A percentile compares a stretch with the other conserved stretches of the same genome.
phyloP scores from a whole-genome alignment of 2,888 invertebrate genomes.

The Folsomia candida region DNA sequence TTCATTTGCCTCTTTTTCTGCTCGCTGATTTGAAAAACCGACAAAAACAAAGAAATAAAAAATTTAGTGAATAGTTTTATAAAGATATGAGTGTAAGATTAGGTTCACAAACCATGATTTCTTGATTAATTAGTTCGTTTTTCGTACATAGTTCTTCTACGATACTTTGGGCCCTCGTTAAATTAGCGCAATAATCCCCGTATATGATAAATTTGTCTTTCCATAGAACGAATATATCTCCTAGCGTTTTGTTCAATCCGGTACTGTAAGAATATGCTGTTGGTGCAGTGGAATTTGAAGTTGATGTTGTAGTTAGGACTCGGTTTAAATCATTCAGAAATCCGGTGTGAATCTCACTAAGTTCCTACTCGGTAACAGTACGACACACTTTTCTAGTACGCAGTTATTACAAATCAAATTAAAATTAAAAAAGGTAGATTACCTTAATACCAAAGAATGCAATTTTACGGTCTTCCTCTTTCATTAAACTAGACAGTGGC shows the following conservation, averaged over 20 bases:
- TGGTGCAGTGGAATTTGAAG: slow-evolving; percentile 53
- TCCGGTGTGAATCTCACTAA: slow-evolving; percentile 80
- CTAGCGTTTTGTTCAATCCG: slow-evolving; percentile 59
- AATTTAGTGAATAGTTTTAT: no score
- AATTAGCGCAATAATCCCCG: slow-evolving; percentile 92
- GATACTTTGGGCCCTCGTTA: slow-evolving; percentile 81
- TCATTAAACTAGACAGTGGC: slow-evolving; percentile 70
- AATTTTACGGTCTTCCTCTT: slow-evolving; percentile 69
- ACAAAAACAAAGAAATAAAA: not conserved
- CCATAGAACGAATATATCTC: slow-evolving; percentile 85
- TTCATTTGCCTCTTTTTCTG: slow-evolving; percentile 89
- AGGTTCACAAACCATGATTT: slow-evolving; percentile 64
- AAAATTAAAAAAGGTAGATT: slow-evolving; percentile 23
- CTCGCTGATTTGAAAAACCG: slow-evolving; percentile 63
- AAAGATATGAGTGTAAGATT: no score
- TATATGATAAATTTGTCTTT: slow-evolving; percentile 88
- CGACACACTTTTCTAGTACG: not conserved
- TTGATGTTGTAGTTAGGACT: slow-evolving; percentile 55
- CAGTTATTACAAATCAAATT: not conserved
- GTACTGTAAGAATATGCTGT: slow-evolving; percentile 56
- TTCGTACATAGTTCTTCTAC: slow-evolving; percentile 73
- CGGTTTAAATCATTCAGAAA: slow-evolving; percentile 77
- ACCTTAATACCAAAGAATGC: slow-evolving; percentile 92
- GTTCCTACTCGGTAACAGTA: slow-evolving; percentile 47
- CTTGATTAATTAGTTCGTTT: slow-evolving; percentile 65